Base-by-base conservation (phyloP, 2,797 vertebrate genomes). In the Schizothorax lantsangensis region DNA sequence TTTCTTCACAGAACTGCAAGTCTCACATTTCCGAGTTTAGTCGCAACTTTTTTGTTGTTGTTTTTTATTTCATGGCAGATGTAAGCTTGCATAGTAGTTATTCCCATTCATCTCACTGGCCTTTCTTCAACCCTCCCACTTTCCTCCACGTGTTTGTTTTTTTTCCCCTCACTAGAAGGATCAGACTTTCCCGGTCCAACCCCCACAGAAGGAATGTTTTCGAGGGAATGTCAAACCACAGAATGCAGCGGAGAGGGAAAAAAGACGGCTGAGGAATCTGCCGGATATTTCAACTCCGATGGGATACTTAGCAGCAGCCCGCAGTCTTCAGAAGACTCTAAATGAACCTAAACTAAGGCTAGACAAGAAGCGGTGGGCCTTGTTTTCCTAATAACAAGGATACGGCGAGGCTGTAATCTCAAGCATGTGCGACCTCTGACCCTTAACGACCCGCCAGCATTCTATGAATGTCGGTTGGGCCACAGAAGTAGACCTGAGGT, bases 181-280 rank as follows among this genome's bases (percentile, higher is more conserved):
- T 49, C 64, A 80, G 62, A 49, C 36, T 62, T 57, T 81, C 62
- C 85, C 47, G n/a, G 82, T 81, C 81, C 81, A 84, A 78, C 81
- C 69, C 83, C 81, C 62, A 88, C 78, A 88, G 74, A 88, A 78
- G 69, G 83, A 90, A 84, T 83, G 83, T 72, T 80, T 77, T 84
- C 19, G 10, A 69, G 64, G 54, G 38, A 87, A 79, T 83, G 86
- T 68, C 79, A 86, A 87, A 85, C 89, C 86, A 83, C 88, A 89
- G 71, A 73, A 72, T 54, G 74, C 82, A 62, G 80, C 21, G 30
- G 75, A 84, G 74, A 77, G n/a, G 52, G 57, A 12, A 45, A 73
- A 73, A 79, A 79, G 40, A 62, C 38, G 30, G 77, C 12, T 1
- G 49, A 86, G 84, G 84, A 88, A 88, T 89, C 71, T 21, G 23